Evolutionary conservation across 2,888 invertebrate genomes (phyloP).

Genomic region (Azorinus chamasolen): DNA sequence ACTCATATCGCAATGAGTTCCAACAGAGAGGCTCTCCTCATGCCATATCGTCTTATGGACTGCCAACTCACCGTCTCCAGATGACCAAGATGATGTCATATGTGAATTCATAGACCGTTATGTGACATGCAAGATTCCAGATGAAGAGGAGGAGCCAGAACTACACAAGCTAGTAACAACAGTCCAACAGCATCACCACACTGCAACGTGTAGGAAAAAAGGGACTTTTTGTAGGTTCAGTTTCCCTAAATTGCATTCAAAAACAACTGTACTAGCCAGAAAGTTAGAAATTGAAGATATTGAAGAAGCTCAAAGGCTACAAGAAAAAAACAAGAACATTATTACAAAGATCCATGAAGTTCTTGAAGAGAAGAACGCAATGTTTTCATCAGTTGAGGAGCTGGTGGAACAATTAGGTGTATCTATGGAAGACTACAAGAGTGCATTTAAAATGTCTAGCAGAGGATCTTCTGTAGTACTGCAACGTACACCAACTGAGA

Average conservation of each 20-base stretch:
- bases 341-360: slow-evolving; percentile 2
- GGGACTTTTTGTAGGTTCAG: slow-evolving; percentile 40
- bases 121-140: slow-evolving; percentile 24
- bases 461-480: slow-evolving; percentile 20
- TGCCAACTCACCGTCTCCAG: no score
- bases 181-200: slow-evolving; percentile 43
- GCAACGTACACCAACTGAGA: slow-evolving; percentile 20
- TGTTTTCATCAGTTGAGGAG: background rate
- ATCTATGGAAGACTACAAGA: slow-evolving; percentile 11
- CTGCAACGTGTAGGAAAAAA: slow-evolving; percentile 48
- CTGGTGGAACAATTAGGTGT: background rate
- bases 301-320: background rate
- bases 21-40: slow-evolving; percentile 60
- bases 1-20: no score
- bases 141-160: slow-evolving; percentile 20
- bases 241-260: slow-evolving; percentile 36
- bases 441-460: slow-evolving; percentile 14
- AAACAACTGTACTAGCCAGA: slow-evolving; percentile 9
- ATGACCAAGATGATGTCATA: no score
- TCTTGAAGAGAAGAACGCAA: background rate
- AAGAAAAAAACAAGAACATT: slow-evolving; percentile 18
- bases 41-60: slow-evolving; percentile 52
- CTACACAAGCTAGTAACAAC: slow-evolving; percentile 25
- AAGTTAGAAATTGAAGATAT: slow-evolving; percentile 10
- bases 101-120: slow-evolving; percentile 39